Evolutionary conservation across 2,113 vertebrate species (phyloP), one percentile per base, ranked within the genome.

Genomic region (Petromus typicus): DNA sequence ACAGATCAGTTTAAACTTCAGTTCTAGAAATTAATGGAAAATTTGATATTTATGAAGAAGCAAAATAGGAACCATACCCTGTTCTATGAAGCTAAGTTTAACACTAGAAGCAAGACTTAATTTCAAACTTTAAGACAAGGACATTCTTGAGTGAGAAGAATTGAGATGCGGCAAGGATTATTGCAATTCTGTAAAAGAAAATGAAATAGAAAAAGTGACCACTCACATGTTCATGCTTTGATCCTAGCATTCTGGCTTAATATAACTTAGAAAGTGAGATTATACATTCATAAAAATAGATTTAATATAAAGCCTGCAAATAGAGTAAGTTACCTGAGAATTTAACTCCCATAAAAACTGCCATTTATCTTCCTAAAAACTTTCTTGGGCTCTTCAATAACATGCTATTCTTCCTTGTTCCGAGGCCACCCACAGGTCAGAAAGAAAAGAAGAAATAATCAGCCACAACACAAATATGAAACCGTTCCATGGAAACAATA

Each of bases 11-110:
- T 94, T 96, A 95, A 86, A 16, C 51, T 87, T 93, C n/a, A 37
- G 16, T 95, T 95, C 78, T 80, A 91, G 61, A 89, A 97, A 95
- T 96, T 95, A 86, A 81, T 92, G 89, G 91, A 96, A 93, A 92
- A 23, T 73, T 90, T 87, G 92, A 54, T 82, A 86, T 89, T 93
- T 95, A 76, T 89, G 81, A 34, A 43, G 89, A 95, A 92, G 83
- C n/a, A 86, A 94, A 96, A 76, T 27, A 85, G 66, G 25, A 48
- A 76, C 64, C 84, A 57, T 91, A 75, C 79, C 9, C 22, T 94
- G 34, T 3, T 45, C 37, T 94, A 7, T 94, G 85, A 92, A 95
- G 79, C 10, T 30, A 17, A 84, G 94, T 93, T 91, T 87, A 93
- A 90, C 66, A 57, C 22, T 91, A 81, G 87, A 82, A 64, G n/a